Conservation (phyloP, 2,113 vertebrate species). For the Panurus biarmicus region DNA sequence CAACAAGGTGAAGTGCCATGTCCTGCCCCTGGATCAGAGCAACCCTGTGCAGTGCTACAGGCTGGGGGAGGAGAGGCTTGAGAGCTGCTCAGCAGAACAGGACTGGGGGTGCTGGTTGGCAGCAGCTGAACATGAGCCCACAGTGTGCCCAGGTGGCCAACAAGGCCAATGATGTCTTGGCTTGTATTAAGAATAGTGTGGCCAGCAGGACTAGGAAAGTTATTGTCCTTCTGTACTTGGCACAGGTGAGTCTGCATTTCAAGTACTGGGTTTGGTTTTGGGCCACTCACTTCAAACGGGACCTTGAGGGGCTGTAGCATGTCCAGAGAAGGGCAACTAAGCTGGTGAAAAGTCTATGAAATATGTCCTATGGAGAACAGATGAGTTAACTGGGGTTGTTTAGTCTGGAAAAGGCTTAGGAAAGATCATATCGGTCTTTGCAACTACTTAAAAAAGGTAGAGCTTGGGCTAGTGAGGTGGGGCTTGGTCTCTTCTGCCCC, state of each 20-base stretch:
- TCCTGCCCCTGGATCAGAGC: neutral
- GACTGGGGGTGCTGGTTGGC: neutral
- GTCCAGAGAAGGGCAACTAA: neutral
- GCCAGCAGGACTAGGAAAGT: neutral
- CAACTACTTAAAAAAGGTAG: neutral
- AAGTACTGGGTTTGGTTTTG: neutral
- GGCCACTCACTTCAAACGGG: neutral
- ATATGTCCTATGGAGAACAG: neutral
- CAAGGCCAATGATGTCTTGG: neutral
- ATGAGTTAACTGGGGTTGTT: neutral
- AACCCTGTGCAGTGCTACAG: too few relatives aligned
- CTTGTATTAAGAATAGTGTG: neutral
- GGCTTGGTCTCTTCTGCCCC: neutral
- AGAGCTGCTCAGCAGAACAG: neutral
- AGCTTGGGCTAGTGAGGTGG: neutral
- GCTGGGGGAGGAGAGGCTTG: neutral
- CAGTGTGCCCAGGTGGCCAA: neutral
- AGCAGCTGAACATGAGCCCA: neutral
- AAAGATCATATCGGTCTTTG: neutral
- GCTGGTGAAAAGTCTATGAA: neutral
- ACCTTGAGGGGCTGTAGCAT: neutral
- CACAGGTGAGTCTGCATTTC: fast-evolving
- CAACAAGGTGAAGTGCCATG: neutral
- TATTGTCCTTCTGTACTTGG: neutral
- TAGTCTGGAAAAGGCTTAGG: neutral